Conservation (phyloP, 2,113 vertebrate genomes). For the Lophura nycthemera region DNA sequence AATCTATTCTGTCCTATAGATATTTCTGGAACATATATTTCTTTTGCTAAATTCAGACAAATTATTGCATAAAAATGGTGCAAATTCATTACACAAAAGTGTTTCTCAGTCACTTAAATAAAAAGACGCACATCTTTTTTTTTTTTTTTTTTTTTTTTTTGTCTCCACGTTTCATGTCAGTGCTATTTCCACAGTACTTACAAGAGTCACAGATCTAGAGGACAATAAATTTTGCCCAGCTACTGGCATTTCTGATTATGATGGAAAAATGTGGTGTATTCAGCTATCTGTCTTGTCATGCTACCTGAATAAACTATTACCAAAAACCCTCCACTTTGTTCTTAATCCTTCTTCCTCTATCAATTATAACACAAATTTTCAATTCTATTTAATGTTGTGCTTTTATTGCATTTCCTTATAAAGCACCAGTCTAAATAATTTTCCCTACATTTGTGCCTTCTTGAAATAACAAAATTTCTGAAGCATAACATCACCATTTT, state of each 20-base stretch:
- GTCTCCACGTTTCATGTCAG: background rate
- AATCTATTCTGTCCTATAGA: fast-evolving
- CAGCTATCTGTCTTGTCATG: background rate
- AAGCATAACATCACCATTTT: background rate
- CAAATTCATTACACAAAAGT: background rate
- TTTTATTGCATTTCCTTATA: background rate
- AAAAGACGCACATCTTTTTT: background rate
- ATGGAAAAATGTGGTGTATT: background rate
- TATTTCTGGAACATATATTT: background rate
- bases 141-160: background rate
- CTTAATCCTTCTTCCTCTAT: background rate
- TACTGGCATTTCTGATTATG: background rate
- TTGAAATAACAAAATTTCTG: background rate
- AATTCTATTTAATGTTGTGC: background rate
- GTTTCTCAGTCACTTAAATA: background rate
- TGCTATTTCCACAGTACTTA: background rate
- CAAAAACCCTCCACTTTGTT: background rate
- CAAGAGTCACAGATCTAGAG: background rate
- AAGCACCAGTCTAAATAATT: background rate
- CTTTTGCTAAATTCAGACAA: background rate
- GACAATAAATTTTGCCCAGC: background rate
- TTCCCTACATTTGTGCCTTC: background rate
- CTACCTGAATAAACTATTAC: background rate
- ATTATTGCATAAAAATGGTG: background rate
- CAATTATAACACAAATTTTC: background rate